These are phyloP conservation scores for Uropetala carovei DNA, from an alignment of 2,888 invertebrate species.

Conservation along the genomic window DNA sequence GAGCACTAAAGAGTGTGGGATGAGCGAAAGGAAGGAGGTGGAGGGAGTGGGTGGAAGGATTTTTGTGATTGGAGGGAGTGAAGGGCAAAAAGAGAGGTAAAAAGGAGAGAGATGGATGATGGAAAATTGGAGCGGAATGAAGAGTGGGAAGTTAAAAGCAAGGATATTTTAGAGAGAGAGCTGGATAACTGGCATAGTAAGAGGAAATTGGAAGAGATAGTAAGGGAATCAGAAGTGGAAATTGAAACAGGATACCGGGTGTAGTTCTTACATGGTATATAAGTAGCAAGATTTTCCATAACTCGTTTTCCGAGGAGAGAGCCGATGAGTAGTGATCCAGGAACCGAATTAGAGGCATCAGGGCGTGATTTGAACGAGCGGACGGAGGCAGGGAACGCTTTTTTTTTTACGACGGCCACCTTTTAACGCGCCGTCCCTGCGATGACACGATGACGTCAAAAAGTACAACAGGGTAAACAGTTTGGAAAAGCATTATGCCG, in stretches of 20 bases:
- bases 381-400: background rate
- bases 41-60: no score
- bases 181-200: background rate
- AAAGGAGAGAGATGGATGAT: background rate
- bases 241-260: background rate
- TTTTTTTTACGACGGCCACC: background rate
- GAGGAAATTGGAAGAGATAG: background rate
- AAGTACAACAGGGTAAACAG: background rate
- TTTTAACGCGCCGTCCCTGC: slow-evolving; percentile 1
- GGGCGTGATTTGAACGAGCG: background rate
- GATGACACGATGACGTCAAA: background rate
- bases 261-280: background rate
- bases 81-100: background rate
- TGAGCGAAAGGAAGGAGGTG: no score
- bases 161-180: no score
- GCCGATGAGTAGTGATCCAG: background rate
- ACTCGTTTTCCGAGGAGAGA: background rate
- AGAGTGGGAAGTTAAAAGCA: background rate
- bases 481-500: slow-evolving; percentile 37
- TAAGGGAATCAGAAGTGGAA: background rate
- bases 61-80: background rate
- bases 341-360: background rate
- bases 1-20: no score
- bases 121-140: background rate
- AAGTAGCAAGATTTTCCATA: background rate